Percentiles rank a stretch among this genome's conserved stretches.
Evolutionary conservation across 2,113 vertebrate genomes (phyloP).

Genomic region (Miniopterus natalensis): DNA sequence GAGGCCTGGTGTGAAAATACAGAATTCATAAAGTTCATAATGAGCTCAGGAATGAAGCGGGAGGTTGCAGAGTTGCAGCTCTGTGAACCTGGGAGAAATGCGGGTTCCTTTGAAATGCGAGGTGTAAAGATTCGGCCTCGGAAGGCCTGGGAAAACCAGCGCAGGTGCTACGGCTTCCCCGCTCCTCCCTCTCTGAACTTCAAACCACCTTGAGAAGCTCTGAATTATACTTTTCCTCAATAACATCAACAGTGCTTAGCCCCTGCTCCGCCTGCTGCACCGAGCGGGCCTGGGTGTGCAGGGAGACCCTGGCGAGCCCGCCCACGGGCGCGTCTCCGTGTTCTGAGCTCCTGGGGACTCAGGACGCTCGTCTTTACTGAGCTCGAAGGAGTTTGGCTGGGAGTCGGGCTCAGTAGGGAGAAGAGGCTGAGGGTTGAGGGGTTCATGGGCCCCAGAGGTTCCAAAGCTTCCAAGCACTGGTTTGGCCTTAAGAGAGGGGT

Average conservation of each 20-base stretch:
- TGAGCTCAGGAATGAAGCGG: background rate
- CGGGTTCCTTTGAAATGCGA: conserved; percentile 29
- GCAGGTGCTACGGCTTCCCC: fast-evolving
- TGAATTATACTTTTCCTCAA: background rate
- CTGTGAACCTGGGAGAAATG: background rate
- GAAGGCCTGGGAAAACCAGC: background rate
- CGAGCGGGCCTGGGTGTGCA: fast-evolving
- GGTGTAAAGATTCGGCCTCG: background rate
- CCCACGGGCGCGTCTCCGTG: fast-evolving
- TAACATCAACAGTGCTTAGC: fast-evolving
- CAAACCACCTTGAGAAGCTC: background rate
- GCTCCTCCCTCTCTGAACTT: background rate
- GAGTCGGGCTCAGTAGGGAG: too few relatives aligned
- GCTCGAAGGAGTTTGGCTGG: too few relatives aligned
- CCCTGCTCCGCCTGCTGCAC: fast-evolving
- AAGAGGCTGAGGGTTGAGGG: too few relatives aligned
- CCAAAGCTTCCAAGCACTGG: too few relatives aligned
- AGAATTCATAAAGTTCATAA: conserved; percentile 16
- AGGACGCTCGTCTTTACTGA: fast-evolving
- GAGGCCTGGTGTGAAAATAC: conserved; percentile 40
- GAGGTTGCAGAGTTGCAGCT: background rate
- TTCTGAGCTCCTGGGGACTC: background rate
- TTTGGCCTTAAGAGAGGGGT: too few relatives aligned
- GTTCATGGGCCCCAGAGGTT: too few relatives aligned
- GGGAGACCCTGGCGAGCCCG: fast-evolving